Percentiles rank a stretch among this genome's conserved stretches.
These are phyloP conservation scores for Cnemophilus loriae DNA, from an alignment of 2,113 vertebrate genomes.

Conservation along the genomic window DNA sequence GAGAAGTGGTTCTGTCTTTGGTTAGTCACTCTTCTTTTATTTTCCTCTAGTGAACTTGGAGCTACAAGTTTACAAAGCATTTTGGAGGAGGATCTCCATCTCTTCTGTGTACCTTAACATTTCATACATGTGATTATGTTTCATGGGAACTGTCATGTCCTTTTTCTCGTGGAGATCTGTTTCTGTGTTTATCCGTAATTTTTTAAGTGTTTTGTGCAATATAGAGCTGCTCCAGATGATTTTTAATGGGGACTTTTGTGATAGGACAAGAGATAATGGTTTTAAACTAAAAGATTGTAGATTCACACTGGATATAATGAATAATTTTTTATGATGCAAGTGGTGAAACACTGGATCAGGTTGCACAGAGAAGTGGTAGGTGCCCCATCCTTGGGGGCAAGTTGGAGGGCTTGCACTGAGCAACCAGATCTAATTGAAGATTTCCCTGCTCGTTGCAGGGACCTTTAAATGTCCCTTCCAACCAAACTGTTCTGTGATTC, in stretches of 20 bases:
- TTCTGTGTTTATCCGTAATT: not conserved
- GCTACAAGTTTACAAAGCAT: not conserved
- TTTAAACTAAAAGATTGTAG: not conserved
- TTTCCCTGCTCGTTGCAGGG: not conserved
- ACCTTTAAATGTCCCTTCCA: not conserved
- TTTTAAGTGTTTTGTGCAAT: not conserved
- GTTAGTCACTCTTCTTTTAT: not conserved
- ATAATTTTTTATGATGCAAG: not conserved
- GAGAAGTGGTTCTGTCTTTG: not conserved
- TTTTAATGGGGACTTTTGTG: not conserved
- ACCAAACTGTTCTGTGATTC: not conserved
- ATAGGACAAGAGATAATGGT: not conserved
- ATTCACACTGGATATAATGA: not conserved
- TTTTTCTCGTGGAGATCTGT: not conserved
- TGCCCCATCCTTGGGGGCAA: not conserved
- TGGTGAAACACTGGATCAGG: not conserved
- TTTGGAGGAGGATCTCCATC: not conserved
- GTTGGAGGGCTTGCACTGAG: not conserved
- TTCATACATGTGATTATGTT: not conserved
- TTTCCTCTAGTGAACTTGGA: not conserved
- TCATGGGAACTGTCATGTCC: not conserved
- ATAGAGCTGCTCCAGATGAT: not conserved
- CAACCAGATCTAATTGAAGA: not conserved
- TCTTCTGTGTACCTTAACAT: not conserved
- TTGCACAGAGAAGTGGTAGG: not conserved